A percentile compares a stretch with the other conserved stretches of the same genome.
These are phyloP conservation scores for Agrypnus murinus DNA, from an alignment of 2,888 invertebrate genomes.

Conservation along the genomic window DNA sequence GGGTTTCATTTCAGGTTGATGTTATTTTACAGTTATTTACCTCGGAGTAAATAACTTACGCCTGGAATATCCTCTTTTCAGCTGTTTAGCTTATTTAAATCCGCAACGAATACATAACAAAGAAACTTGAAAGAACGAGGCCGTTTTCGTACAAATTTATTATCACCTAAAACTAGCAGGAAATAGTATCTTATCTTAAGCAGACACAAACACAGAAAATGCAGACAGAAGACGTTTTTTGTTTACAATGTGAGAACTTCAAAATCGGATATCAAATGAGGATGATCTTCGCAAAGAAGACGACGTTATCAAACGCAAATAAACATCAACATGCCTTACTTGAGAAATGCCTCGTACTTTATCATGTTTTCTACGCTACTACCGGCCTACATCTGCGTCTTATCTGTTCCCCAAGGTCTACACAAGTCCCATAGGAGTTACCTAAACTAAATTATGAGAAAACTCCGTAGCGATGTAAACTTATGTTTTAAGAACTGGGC, in stretches of 20 bases:
- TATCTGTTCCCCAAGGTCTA: slow-evolving; percentile 48
- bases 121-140: too few species aligned
- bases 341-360: slow-evolving; percentile 57
- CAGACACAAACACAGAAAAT: neutral
- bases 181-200: too few species aligned
- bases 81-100: too few species aligned
- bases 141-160: too few species aligned
- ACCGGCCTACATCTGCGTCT: slow-evolving; percentile 49
- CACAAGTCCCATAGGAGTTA: slow-evolving; percentile 53
- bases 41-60: too few species aligned
- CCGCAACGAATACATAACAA: too few species aligned
- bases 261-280: slow-evolving; percentile 32
- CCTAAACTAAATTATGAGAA: slow-evolving; percentile 60
- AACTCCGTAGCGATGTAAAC: slow-evolving; percentile 60
- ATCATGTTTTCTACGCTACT: slow-evolving; percentile 55
- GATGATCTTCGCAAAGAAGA: slow-evolving; percentile 25
- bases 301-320: slow-evolving; percentile 48
- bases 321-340: slow-evolving; percentile 50
- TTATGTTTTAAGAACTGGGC: slow-evolving; percentile 58
- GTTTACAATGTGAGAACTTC: slow-evolving; percentile 12
- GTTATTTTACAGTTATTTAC: too few species aligned
- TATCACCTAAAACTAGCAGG: too few species aligned
- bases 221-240: slow-evolving; percentile 14
- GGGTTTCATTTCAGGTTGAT: too few species aligned
- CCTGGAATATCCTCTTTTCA: too few species aligned